Evolutionary conservation across 2,797 vertebrate species (phyloP), one percentile per base, ranked within the genome.

Genomic region (Capromys pilorides): DNA sequence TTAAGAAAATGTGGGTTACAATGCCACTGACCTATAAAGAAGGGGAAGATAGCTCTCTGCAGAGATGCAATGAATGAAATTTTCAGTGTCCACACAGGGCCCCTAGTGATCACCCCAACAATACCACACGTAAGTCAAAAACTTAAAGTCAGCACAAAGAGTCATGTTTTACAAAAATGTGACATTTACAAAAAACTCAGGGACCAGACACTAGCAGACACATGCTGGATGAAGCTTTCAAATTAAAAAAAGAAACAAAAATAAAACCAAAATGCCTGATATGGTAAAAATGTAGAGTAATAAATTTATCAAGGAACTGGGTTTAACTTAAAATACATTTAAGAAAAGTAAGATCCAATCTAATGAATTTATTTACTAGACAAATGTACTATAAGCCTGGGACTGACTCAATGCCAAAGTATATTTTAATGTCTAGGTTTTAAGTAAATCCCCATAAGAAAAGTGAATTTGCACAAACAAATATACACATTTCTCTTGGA

Each of bases 181-280:
- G 96, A 97, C 96, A 36, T 54, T 88, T 90, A 97, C 96, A 95
- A 83, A 88, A 94, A 94, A 97, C 79, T 94, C 36, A 7, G 94
- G 93, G 96, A 97, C 88, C 77, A 87, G 94, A 97, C 97, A 88
- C 91, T 88, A 96, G 97, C 95, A 94, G 95, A 98, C 96, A 96
- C 90, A 97, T 94, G 93, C 94, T 86, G 88, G 78, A 94, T 96
- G 94, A 88, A 92, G 36, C 75, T 93, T 94, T 93, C 59, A 93
- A 95, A 94, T 87, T n/a, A 73, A 33, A 4, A 71, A 12, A 19
- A 19, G 21, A 51, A 39, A 22, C 7, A 39, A 59, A 79, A 71
- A 71, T 4, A 22, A 69, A 64, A 91, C 24, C n/a, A 69, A 86
- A 93, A 90, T 77, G 54, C 28, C 69, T 93, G 71, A 90, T 59